phyloP scores from a whole-genome alignment of 2,797 vertebrate genomes.

The Ficedula albicollis region DNA sequence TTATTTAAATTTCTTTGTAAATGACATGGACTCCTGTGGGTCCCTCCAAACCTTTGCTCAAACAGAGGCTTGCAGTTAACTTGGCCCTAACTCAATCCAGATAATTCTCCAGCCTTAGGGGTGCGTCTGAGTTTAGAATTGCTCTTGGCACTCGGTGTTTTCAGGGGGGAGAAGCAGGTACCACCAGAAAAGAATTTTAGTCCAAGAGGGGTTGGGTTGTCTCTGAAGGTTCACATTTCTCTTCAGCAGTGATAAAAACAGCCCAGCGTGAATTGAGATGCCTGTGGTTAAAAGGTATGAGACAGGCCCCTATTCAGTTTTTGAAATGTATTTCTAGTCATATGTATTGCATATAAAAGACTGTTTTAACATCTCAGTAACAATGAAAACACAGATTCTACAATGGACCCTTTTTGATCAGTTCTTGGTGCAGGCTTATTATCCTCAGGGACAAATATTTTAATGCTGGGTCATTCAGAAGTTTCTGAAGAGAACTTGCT shows the following conservation, averaged over 20 bases:
- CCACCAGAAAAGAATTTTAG: background rate
- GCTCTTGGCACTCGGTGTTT: background rate
- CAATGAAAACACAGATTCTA: background rate
- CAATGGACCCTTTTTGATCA: background rate
- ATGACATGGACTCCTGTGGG: background rate
- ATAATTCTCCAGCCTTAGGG: background rate
- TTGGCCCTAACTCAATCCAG: background rate
- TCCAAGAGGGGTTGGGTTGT: background rate
- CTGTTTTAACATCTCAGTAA: background rate
- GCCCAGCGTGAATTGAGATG: background rate
- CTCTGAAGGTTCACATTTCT: background rate
- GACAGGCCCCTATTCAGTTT: background rate
- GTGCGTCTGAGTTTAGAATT: background rate
- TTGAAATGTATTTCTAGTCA: background rate
- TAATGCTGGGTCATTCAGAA: background rate
- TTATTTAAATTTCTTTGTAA: background rate
- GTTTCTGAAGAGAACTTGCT: background rate
- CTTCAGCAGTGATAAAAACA: background rate
- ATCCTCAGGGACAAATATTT: background rate
- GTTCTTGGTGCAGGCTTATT: background rate
- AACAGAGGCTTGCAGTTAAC: background rate
- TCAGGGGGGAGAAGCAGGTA: background rate
- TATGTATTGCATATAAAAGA: background rate
- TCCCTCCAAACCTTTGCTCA: background rate
- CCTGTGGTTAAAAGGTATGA: conserved; percentile 15